These are phyloP conservation scores for Cyprinella venusta DNA, from an alignment of 2,797 vertebrate species.

Conservation along the genomic window DNA sequence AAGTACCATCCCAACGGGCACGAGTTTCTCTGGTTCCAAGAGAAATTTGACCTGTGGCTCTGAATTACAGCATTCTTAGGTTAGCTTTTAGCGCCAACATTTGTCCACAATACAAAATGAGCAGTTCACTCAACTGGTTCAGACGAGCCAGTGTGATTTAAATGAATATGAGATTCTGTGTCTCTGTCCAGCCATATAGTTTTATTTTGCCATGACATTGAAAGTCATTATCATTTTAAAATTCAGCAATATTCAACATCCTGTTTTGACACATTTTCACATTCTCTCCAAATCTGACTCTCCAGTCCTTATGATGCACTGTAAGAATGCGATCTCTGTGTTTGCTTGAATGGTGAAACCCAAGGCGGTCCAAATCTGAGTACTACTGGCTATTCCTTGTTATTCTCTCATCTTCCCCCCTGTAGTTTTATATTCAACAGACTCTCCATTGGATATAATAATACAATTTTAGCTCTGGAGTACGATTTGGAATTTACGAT, in stretches of 20 bases:
- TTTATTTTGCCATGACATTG: not conserved
- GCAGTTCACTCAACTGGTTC: not conserved
- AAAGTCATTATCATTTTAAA: not conserved
- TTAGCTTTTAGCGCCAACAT: not conserved
- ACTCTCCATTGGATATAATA: too few relatives aligned
- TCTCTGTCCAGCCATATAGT: not conserved
- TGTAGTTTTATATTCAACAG: not conserved
- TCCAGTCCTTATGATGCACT: not conserved
- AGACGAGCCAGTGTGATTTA: not conserved
- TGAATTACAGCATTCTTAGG: slow-evolving; percentile 42
- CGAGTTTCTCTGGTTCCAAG: slow-evolving; percentile 38
- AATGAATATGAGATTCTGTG: not conserved
- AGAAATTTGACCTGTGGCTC: slow-evolving; percentile 54
- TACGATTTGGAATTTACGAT: too few relatives aligned
- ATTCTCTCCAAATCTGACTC: slow-evolving; percentile 6
- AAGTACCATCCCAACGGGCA: slow-evolving; percentile 64
- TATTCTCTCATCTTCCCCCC: not conserved
- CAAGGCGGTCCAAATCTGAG: slow-evolving; percentile 19
- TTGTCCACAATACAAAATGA: slow-evolving; percentile 17
- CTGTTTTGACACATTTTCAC: not conserved
- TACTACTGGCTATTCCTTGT: slow-evolving; percentile 2
- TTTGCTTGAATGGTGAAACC: slow-evolving; percentile 25
- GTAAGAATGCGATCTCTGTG: slow-evolving; percentile 22
- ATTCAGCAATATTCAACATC: not conserved
- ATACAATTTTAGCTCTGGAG: not conserved